These are phyloP conservation scores for Chlamydotis undulata DNA, from an alignment of 2,113 vertebrate species.

Conservation along the genomic window DNA sequence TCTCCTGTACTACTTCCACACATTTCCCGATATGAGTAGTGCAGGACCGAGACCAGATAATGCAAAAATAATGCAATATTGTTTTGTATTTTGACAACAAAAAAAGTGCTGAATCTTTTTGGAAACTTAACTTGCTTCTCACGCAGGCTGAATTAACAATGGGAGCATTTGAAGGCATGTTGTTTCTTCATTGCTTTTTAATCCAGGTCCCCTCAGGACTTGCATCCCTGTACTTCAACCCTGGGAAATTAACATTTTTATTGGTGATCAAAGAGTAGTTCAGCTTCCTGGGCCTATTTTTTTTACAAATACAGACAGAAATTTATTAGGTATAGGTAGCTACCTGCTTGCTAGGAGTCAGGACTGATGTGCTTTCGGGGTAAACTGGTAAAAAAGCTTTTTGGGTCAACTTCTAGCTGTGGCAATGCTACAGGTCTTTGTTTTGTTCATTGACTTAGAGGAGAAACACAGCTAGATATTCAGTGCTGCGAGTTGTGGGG, in stretches of 20 bases:
- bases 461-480: not conserved
- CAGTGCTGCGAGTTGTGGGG: not conserved
- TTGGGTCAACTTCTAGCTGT: not conserved
- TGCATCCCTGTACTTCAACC: not conserved
- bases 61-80: not conserved
- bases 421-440: not conserved
- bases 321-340: not conserved
- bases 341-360: not conserved
- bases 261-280: not conserved
- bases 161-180: not conserved
- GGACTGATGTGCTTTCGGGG: not conserved
- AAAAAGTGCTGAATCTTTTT: not conserved
- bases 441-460: not conserved
- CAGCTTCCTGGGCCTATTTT: not conserved
- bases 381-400: not conserved
- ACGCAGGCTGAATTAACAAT: not conserved
- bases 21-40: not conserved
- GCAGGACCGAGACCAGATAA: not conserved
- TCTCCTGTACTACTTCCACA: not conserved
- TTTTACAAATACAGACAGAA: not conserved
- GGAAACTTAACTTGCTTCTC: not conserved
- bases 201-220: not conserved
- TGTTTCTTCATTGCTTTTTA: not conserved
- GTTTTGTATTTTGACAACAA: not conserved
- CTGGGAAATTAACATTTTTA: not conserved